These are phyloP conservation scores for Homalodisca vitripennis DNA, from an alignment of 1,140 invertebrate species.

Conservation along the genomic window DNA sequence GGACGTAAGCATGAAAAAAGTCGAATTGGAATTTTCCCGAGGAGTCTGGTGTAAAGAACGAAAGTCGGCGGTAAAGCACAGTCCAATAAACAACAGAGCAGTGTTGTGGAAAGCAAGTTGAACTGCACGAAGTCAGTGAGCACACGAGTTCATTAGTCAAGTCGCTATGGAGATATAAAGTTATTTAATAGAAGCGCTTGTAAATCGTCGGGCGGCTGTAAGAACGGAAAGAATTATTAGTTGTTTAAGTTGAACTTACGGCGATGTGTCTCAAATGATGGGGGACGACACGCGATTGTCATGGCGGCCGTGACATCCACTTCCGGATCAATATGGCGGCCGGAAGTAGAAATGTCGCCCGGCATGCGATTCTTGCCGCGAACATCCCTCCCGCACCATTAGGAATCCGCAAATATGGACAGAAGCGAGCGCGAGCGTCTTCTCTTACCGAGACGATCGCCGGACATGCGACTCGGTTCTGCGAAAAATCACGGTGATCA, in stretches of 20 bases:
- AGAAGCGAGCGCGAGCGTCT: too few relatives aligned
- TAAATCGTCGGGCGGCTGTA: constrained; percentile 5
- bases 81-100: too few relatives aligned
- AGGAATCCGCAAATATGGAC: not conserved
- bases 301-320: not conserved
- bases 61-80: too few relatives aligned
- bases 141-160: too few relatives aligned
- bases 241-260: constrained; percentile 12
- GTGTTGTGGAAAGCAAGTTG: too few relatives aligned
- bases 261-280: constrained; percentile 3
- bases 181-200: constrained; percentile 9
- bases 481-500: too few relatives aligned
- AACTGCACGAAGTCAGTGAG: too few relatives aligned
- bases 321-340: not conserved
- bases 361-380: constrained; percentile 4
- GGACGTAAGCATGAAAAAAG: too few relatives aligned
- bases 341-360: not conserved
- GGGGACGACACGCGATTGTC: not conserved
- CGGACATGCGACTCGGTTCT: too few relatives aligned
- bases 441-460: too few relatives aligned
- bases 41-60: too few relatives aligned
- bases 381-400: not conserved
- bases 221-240: constrained; percentile 18
- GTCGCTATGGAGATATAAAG: not conserved
- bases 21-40: too few relatives aligned